These are phyloP conservation scores for Crax fasciolata DNA, from an alignment of 2,797 vertebrate species.

Conservation along the genomic window DNA sequence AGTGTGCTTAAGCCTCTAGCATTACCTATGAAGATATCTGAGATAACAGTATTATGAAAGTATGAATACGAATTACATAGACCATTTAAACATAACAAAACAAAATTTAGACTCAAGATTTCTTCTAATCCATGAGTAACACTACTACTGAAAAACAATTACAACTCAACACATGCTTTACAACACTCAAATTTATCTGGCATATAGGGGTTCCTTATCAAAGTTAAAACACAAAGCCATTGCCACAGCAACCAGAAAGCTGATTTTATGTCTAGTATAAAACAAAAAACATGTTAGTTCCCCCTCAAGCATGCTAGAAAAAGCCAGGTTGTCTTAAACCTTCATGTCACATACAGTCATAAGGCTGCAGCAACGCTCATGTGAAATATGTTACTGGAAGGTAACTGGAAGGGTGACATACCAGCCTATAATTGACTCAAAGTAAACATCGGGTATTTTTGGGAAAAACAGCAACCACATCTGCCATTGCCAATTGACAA, in stretches of 20 bases:
- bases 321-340: conserved; percentile 37
- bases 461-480: not conserved
- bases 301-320: conserved; percentile 29
- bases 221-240: not conserved
- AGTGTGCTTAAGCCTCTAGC: not conserved
- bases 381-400: not conserved
- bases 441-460: not conserved
- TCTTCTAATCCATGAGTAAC: not conserved
- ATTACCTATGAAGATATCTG: not conserved
- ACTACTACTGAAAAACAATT: not conserved
- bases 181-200: not conserved
- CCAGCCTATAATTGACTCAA: not conserved
- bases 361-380: not conserved
- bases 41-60: not conserved
- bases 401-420: not conserved
- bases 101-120: not conserved
- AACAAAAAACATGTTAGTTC: conserved; percentile 11
- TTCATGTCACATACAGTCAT: not conserved
- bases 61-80: not conserved
- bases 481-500: not conserved
- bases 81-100: conserved; percentile 1
- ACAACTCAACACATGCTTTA: not conserved
- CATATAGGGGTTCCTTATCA: not conserved
- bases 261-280: not conserved
- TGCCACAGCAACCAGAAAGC: not conserved